Conservation (phyloP, 2,888 invertebrate species). For the Slavum lentiscoides region DNA sequence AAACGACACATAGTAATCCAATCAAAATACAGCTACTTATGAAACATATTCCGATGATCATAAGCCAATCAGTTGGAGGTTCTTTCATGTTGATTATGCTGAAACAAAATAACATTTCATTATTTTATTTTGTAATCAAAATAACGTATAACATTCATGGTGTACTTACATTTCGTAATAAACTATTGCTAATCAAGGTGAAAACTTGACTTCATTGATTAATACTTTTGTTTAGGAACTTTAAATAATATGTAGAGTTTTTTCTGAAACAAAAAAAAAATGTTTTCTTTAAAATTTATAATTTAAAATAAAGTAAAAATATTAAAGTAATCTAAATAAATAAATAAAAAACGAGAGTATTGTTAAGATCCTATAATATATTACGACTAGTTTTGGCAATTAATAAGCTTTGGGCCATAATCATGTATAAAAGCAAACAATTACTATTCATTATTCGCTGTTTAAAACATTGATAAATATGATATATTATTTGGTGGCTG, state of each 20-base stretch:
- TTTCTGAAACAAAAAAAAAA: background rate
- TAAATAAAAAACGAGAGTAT: too few relatives aligned
- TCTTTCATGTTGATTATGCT: constrained; percentile 33
- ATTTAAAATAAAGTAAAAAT: too few relatives aligned
- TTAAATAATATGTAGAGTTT: background rate
- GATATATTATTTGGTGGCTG: too few relatives aligned
- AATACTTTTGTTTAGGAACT: background rate
- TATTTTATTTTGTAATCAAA: background rate
- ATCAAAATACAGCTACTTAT: constrained; percentile 29
- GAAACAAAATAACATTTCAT: background rate
- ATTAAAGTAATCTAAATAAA: too few relatives aligned
- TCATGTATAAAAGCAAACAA: too few relatives aligned
- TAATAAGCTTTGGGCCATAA: too few relatives aligned
- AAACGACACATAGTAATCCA: constrained; percentile 25
- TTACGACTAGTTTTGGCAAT: too few relatives aligned
- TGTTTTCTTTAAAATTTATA: too few relatives aligned
- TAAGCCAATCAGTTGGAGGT: constrained; percentile 38
- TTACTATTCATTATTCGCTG: too few relatives aligned
- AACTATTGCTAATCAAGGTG: background rate
- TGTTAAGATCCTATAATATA: too few relatives aligned
- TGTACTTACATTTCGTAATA: constrained; percentile 4
- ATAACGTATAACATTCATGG: background rate
- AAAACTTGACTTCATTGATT: background rate
- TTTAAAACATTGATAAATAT: too few relatives aligned
- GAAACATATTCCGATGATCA: constrained; percentile 39